Evolutionary conservation across 92 coral and sea anemone species (phyloP), one percentile per base, ranked within the genome.

Genomic region (Porites rus): DNA sequence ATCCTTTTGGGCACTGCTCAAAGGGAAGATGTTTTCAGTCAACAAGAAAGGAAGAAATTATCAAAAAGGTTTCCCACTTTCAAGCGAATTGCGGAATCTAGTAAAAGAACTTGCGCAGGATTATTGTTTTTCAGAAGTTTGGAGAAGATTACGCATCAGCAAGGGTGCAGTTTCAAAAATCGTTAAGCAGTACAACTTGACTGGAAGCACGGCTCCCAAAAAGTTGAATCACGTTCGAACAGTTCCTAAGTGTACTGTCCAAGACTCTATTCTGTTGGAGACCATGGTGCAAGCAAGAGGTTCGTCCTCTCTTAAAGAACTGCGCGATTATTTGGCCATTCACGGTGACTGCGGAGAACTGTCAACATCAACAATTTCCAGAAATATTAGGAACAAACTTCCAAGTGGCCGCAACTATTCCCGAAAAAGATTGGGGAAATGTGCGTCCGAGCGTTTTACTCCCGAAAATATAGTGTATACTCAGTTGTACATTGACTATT

Each of bases 371-470:
- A 84, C 94, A 20, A 84, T 67, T 92, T 89, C 43, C 90, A 91
- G 64, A 91, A 72, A 84, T 69, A 88, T 21, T 76, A 75, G 50
- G 89, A 91, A 82, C 38, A 76, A 83, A 62, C 78, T 85, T 21
- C 84, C 88, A 70, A 88, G 91, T 61, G 59, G 69, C 75, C 79
- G 75, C 46, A 68, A 81, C 66, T 87, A 91, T 69, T 91, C 91
- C 19, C 86, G 94, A 50, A 91, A 87, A 88, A 79, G 94, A 53
- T 71, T 87, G 52, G 89, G 94, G 60, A 87, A 91, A 72, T 82
- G 91, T 72, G 88, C 89, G 52, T 71, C 86, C 24, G 89, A 88
- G 59, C 77, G 87, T 61, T 88, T 91, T 53, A 83, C 83, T 43
- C 89, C 53, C 66, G 66, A 88, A 75, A 92, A 85, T 80, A 56